A percentile compares a stretch with the other conserved stretches of the same genome.
Conservation (phyloP, 2,797 vertebrate species). For the Poeciliopsis infans region DNA sequence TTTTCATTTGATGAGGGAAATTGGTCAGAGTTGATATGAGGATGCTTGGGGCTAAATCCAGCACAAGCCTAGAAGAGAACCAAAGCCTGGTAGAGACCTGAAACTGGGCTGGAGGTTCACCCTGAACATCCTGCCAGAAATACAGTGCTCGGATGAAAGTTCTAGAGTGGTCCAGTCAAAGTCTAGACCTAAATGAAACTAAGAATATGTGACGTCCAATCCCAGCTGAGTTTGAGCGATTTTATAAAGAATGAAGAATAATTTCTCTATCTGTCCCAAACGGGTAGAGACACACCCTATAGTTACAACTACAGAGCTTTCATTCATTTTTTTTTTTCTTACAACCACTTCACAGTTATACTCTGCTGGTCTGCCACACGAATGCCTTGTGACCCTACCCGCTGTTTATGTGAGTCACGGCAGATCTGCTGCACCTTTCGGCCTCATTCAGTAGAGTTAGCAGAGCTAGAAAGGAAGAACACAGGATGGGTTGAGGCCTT, state of each 20-base stretch:
- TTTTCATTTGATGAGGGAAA: no score
- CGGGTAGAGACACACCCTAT: background rate
- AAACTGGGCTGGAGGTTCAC: background rate
- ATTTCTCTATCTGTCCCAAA: background rate
- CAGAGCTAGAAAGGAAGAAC: slow-evolving; percentile 25
- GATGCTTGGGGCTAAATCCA: background rate
- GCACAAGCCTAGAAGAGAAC: background rate
- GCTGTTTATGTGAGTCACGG: background rate
- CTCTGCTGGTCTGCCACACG: background rate
- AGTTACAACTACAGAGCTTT: background rate
- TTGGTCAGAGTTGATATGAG: background rate
- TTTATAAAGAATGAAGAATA: background rate
- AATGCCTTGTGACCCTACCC: background rate
- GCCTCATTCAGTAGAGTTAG: slow-evolving; percentile 10
- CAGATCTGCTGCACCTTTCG: background rate
- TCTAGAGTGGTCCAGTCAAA: background rate
- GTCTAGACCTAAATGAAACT: background rate
- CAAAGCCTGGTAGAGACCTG: no score
- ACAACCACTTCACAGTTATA: background rate
- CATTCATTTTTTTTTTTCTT: background rate
- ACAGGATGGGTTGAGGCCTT: slow-evolving; percentile 22
- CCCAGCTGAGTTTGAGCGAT: background rate
- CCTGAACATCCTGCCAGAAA: background rate
- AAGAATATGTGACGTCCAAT: background rate
- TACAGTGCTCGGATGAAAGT: background rate